phyloP scores from a whole-genome alignment of 2,888 invertebrate species.

The Hipparchia semele region DNA sequence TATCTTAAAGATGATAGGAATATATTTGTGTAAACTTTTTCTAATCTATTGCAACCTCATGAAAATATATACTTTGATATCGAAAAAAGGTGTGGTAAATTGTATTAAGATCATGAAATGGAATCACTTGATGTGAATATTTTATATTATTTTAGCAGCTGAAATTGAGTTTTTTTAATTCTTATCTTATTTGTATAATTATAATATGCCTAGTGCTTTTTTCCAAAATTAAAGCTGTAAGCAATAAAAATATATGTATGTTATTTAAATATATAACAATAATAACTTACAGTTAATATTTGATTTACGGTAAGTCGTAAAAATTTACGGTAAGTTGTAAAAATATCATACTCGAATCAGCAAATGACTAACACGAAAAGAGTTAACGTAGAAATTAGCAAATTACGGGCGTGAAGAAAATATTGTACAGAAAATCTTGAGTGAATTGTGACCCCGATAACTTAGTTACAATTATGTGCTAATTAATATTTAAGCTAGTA shows the following conservation, averaged over 20 bases:
- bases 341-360: background rate
- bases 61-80: background rate
- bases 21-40: slow-evolving; percentile 42
- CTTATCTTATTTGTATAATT: background rate
- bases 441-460: slow-evolving; percentile 23
- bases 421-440: slow-evolving; percentile 34
- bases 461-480: background rate
- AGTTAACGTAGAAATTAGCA: background rate
- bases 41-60: slow-evolving; percentile 59
- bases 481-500: background rate
- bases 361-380: too few relatives aligned
- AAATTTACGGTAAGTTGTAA: slow-evolving; percentile 7
- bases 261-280: too few relatives aligned
- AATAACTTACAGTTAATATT: too few relatives aligned
- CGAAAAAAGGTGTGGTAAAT: background rate
- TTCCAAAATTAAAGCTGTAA: background rate
- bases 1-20: slow-evolving; percentile 45
- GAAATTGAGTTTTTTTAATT: background rate
- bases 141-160: background rate
- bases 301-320: background rate
- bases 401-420: slow-evolving; percentile 19
- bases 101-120: slow-evolving; percentile 8
- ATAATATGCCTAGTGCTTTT: background rate
- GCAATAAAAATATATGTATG: too few relatives aligned
- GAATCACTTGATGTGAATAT: slow-evolving; percentile 25